A percentile compares a stretch with the other conserved stretches of the same genome.
phyloP scores from a whole-genome alignment of 2,888 invertebrate species.

The Cryptus armator region DNA sequence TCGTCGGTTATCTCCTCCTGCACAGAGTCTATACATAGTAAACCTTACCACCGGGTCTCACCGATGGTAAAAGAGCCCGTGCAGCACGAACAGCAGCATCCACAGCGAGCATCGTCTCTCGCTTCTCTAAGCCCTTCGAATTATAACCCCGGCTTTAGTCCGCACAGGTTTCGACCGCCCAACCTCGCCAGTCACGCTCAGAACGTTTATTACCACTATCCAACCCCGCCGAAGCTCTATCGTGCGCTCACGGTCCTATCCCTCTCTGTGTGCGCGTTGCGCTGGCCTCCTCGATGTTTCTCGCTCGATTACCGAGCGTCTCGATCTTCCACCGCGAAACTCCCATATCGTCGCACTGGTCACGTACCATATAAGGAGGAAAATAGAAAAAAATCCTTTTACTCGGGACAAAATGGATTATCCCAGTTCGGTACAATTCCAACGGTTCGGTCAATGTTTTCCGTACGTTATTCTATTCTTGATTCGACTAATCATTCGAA shows the following conservation, averaged over 20 bases:
- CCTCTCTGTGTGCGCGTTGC: not conserved
- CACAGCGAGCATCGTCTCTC: slow-evolving; percentile 49
- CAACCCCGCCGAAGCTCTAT: slow-evolving; percentile 40
- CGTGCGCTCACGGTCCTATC: slow-evolving; percentile 4
- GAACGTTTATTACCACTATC: slow-evolving; percentile 68
- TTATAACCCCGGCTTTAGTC: slow-evolving; percentile 71
- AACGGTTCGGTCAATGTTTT: not conserved
- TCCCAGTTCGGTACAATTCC: not conserved
- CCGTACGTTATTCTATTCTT: not conserved
- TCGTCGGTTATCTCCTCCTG: slow-evolving; percentile 58
- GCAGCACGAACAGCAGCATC: slow-evolving; percentile 33
- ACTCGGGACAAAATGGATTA: slow-evolving; percentile 30
- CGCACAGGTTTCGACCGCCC: slow-evolving; percentile 59
- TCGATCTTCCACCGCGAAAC: slow-evolving; percentile 55
- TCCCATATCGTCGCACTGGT: slow-evolving; percentile 43
- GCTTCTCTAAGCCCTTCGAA: slow-evolving; percentile 68
- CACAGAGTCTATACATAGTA: slow-evolving; percentile 26
- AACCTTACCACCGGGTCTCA: slow-evolving; percentile 6
- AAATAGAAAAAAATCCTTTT: slow-evolving; percentile 45
- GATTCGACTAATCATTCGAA: not conserved
- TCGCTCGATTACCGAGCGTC: slow-evolving; percentile 58
- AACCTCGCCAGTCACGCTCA: slow-evolving; percentile 65
- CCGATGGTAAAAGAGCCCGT: slow-evolving; percentile 26
- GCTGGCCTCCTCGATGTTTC: slow-evolving; percentile 54
- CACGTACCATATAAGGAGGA: slow-evolving; percentile 54